phyloP scores from a whole-genome alignment of 2,888 invertebrate genomes.

The Malthinus seriepunctatus region DNA sequence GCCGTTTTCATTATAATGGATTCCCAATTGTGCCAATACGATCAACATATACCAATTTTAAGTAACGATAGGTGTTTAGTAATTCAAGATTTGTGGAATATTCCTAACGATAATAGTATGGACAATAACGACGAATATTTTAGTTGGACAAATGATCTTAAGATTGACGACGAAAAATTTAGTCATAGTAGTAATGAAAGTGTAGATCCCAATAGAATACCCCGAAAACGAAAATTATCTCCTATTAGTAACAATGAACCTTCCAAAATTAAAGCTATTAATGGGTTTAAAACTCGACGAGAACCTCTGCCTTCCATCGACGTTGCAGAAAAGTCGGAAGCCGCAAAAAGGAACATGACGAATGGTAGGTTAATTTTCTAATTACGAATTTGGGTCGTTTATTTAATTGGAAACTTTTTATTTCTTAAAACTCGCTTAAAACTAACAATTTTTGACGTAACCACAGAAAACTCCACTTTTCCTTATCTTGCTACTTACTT shows the following conservation, averaged over 20 bases:
- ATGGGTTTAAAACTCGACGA: slow-evolving; percentile 31
- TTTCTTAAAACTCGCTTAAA: too few species aligned
- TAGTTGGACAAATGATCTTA: slow-evolving; percentile 49
- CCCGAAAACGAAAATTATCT: slow-evolving; percentile 39
- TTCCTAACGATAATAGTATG: slow-evolving; percentile 45
- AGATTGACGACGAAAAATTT: slow-evolving; percentile 45
- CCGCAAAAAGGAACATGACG: slow-evolving; percentile 34
- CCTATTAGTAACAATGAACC: slow-evolving; percentile 20
- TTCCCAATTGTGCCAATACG: slow-evolving; percentile 49
- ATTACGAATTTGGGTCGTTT: too few species aligned
- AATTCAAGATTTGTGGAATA: slow-evolving; percentile 48
- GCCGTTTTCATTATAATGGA: slow-evolving; percentile 44
- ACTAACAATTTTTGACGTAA: too few species aligned
- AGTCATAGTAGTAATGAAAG: slow-evolving; percentile 16
- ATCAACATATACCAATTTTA: slow-evolving; percentile 44
- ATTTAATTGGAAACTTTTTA: too few species aligned
- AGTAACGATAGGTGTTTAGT: slow-evolving; percentile 42
- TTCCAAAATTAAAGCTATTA: slow-evolving; percentile 32
- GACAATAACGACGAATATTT: slow-evolving; percentile 52
- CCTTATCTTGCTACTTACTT: too few species aligned
- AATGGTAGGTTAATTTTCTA: slow-evolving; percentile 40
- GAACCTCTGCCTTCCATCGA: slow-evolving; percentile 37
- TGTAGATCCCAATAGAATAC: slow-evolving; percentile 27
- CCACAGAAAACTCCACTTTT: too few species aligned
- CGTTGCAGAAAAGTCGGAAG: slow-evolving; percentile 31